Evolutionary conservation across 2,113 vertebrate genomes (phyloP).

Genomic region (Eublepharis macularius): DNA sequence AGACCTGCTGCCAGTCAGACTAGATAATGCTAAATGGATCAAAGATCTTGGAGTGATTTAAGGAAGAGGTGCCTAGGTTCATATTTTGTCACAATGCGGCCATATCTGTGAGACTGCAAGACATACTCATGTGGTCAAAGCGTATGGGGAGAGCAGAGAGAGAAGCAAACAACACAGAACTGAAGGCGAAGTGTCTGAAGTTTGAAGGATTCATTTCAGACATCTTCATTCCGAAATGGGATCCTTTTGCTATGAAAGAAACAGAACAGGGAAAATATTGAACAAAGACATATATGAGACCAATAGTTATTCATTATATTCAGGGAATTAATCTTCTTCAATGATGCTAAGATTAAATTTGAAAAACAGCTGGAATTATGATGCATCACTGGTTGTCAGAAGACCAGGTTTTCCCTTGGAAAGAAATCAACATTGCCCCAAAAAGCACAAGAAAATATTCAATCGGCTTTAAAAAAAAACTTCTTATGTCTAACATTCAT

Average conservation of each 20-base stretch:
- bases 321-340: neutral
- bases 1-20: too few relatives aligned
- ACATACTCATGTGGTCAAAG: too few relatives aligned
- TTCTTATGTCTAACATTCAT: too few relatives aligned
- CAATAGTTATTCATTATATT: neutral
- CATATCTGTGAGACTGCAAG: too few relatives aligned
- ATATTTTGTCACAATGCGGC: too few relatives aligned
- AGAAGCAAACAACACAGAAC: too few relatives aligned
- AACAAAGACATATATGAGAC: neutral
- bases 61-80: too few relatives aligned
- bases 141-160: too few relatives aligned
- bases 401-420: conserved; percentile 8
- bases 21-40: too few relatives aligned
- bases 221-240: neutral
- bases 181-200: too few relatives aligned
- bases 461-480: neutral
- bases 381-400: neutral
- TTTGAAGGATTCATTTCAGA: too few relatives aligned
- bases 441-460: neutral
- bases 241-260: neutral
- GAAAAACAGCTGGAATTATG: neutral
- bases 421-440: neutral
- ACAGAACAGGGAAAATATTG: neutral
- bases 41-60: too few relatives aligned
- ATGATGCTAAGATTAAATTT: neutral